phyloP scores from a whole-genome alignment of 2,113 vertebrate species.

The Sylvilagus bachmani region DNA sequence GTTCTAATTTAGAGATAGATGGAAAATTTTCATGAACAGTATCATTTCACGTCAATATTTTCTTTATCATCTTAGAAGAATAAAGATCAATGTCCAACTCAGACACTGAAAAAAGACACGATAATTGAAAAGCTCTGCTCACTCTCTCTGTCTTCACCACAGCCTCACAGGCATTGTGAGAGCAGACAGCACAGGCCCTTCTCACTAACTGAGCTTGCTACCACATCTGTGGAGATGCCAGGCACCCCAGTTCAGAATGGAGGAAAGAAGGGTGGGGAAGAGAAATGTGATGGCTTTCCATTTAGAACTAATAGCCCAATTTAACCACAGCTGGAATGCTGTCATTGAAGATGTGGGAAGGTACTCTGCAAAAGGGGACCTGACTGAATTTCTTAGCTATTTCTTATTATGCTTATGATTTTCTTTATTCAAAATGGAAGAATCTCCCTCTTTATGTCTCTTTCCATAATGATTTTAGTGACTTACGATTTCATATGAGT shows the following conservation, averaged over 20 bases:
- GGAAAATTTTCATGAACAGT: constrained; percentile 13
- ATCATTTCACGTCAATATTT: not conserved
- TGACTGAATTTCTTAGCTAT: not conserved
- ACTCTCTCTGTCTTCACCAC: rapidly evolving
- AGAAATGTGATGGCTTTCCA: not conserved
- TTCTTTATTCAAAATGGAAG: not conserved
- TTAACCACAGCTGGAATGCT: not conserved
- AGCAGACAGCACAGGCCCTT: not conserved
- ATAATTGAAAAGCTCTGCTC: not conserved
- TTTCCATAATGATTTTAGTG: not conserved
- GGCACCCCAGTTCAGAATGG: not conserved
- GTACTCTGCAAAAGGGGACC: no score
- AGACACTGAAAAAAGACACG: not conserved
- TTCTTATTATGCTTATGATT: not conserved
- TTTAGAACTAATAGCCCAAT: not conserved
- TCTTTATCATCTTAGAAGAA: not conserved
- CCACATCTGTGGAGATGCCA: not conserved
- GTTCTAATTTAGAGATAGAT: constrained; percentile 30
- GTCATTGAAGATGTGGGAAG: not conserved
- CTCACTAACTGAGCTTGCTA: not conserved
- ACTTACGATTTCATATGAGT: not conserved
- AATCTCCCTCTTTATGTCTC: not conserved
- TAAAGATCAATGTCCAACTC: not conserved
- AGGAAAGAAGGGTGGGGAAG: not conserved
- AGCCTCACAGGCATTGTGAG: not conserved